Evolutionary conservation across 2,888 invertebrate species (phyloP).

Genomic region (Mycogona germanica): DNA sequence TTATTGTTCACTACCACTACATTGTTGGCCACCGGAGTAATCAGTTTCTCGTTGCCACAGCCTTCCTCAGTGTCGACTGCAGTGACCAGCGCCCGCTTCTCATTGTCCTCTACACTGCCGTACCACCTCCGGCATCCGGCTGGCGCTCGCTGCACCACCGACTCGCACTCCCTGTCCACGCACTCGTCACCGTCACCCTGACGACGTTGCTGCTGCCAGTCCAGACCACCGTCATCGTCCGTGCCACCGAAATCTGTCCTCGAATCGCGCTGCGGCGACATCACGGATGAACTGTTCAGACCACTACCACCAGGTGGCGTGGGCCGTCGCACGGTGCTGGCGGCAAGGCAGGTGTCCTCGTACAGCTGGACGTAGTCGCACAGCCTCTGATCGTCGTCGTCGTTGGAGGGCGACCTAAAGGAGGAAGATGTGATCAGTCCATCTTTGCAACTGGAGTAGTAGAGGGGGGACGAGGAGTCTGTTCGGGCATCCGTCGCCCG

Average conservation of each 20-base stretch:
- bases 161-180: neutral
- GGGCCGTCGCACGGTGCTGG: neutral
- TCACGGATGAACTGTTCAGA: neutral
- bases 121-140: neutral
- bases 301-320: neutral
- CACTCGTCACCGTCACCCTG: neutral
- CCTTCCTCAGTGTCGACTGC: neutral
- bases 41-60: neutral
- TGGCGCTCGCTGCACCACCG: neutral
- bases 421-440: no score
- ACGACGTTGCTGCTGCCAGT: neutral
- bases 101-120: neutral
- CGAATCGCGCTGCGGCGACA: neutral
- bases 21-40: neutral
- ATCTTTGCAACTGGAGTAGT: neutral
- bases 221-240: neutral
- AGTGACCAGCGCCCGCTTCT: neutral
- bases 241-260: neutral
- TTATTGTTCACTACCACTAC: neutral
- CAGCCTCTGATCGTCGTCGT: no score
- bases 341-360: neutral
- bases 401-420: neutral
- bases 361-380: slow-evolving; percentile 14
- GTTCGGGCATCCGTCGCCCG: neutral
- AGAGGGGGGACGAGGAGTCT: neutral